Base-by-base conservation (phyloP, 2,797 vertebrate genomes). In the Ctenosaura bakeri region DNA sequence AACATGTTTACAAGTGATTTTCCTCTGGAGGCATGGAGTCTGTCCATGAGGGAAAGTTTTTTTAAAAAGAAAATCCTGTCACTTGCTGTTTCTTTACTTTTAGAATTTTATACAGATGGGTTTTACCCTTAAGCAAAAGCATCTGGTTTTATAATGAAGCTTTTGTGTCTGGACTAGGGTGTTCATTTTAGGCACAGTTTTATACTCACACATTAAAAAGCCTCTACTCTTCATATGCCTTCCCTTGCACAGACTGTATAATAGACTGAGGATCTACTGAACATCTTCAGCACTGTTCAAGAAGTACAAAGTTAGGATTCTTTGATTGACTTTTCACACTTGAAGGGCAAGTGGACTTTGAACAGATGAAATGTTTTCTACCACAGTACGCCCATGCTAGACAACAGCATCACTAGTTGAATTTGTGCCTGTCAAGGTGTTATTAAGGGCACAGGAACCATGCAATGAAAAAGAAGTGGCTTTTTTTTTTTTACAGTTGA, bases 1-100 rank as follows among this genome's bases (percentile, higher is more conserved):
- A 83, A 78, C 73, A 69, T 83, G 80, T 87, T 83, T 90, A 87
- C 46, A 79, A 76, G 32, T 7, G 38, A 71, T 89, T 86, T 89
- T 59, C 12, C 26, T 79, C 56, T 26, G 69, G 86, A 69, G n/a
- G 89, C 86, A 9, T 52, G 10, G 35, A 83, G 35, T 86, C 90
- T 90, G 77, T 84, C 85, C n/a, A 24, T 85, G 77, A 87, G 82
- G 66, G 38, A 93, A 91, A 35, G 14, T 10, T 4, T 59, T 29
- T 78, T 78, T 38, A 12, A 32, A 32, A 74, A 78, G 78, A 91
- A 13, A 85, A 24, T 87, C 42, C 0, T 0, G 90, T 91, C 56
- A 79, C 59, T 2, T 29, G 0, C 29, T 85, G 76, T 54, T 52
- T 78, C 59, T 90, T 73, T 81, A 73, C 79, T 52, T 88, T 78